Base-by-base conservation (phyloP, 2,113 vertebrate species). In the Bubo blakistoni region DNA sequence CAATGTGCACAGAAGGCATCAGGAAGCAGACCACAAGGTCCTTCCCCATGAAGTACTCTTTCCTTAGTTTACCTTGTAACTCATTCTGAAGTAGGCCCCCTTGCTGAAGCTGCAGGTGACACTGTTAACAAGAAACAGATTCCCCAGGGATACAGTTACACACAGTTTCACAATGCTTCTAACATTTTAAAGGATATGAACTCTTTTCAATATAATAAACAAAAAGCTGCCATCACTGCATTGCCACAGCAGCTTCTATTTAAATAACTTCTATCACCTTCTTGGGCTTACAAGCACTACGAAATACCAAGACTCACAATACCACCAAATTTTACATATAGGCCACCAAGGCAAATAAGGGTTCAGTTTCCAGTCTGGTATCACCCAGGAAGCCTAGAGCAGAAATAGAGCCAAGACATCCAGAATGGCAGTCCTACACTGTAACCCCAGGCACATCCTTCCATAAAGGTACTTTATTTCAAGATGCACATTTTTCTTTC, bases 1-100 rank as follows among this genome's bases (percentile, higher is more conserved):
- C 58, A 47, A 34, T 0, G 0, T 3, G 67, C 74, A 66, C 0
- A 0, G 82, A 30, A 0, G 0, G 47, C 8, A 4, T 13, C 34
- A 18, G 88, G 13, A 34, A 34, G 81, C 44, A 82, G 38, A 65
- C 34, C 62, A 52, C 74, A 36, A 49, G 42, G 71, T 11, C 13
- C 55, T 73, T 36, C 69, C 46, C 78, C 30, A 1, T n/a, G 66
- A 81, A 87, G 30, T 18, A 34, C 62, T 46, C 40, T 72, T 66
- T 58, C 30, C 40, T 76, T 15, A 36, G 34, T 83, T 66, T 29
- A 71, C 17, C 29, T 70, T 95, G 83, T 47, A 92, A 69, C 18
- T 88, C 55, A 11, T 42, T 74, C 80, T 81, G 86, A 76, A 90
- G 72, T 3, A 54, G 55, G 34, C 13, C 40, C n/a, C 40, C 11